These are phyloP conservation scores for Eonycteris spelaea DNA, from an alignment of 2,113 vertebrate genomes.

Conservation along the genomic window DNA sequence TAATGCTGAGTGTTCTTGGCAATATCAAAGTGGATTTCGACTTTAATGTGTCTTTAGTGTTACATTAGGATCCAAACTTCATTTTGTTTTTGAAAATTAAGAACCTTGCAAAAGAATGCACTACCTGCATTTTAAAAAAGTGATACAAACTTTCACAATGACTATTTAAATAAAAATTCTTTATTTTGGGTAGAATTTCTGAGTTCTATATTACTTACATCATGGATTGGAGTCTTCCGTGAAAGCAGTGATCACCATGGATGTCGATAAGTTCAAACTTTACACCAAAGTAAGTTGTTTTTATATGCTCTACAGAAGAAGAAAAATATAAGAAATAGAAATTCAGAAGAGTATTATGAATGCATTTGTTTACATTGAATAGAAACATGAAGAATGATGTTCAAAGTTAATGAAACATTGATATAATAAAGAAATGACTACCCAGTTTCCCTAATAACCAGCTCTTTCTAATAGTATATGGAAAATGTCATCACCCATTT, in stretches of 20 bases:
- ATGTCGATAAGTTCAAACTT: background rate
- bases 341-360: background rate
- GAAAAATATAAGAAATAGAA: background rate
- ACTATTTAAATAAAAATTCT: background rate
- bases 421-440: background rate
- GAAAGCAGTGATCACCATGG: background rate
- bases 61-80: background rate
- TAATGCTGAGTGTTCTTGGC: accelerated
- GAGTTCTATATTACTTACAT: accelerated
- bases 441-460: background rate
- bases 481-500: background rate
- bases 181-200: background rate
- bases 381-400: background rate
- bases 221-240: background rate
- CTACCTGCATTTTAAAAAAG: background rate
- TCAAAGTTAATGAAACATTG: background rate
- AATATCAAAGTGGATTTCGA: background rate
- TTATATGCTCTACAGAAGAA: background rate
- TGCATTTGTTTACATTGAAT: background rate
- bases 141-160: background rate
- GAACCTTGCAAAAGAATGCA: background rate
- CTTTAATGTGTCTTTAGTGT: background rate
- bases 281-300: background rate
- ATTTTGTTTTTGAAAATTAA: background rate
- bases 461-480: background rate